Evolutionary conservation across 2,113 vertebrate genomes (phyloP).

Genomic region (Macaca nemestrina): DNA sequence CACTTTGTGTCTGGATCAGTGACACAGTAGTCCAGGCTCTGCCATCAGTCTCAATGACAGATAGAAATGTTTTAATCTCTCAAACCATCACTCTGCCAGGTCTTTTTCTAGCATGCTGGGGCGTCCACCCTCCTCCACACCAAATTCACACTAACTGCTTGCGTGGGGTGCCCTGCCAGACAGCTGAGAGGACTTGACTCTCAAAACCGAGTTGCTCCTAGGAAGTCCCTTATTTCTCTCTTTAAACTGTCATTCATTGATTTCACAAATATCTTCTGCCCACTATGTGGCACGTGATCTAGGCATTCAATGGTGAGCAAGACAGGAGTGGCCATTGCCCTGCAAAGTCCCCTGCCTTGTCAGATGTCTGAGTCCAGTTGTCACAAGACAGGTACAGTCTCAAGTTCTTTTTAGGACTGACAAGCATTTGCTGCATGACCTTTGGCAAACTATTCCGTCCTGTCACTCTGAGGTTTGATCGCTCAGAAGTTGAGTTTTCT

Average conservation of each 20-base stretch:
- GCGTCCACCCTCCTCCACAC: rapidly evolving
- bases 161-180: neutral
- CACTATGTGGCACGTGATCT: neutral
- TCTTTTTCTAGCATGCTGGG: neutral
- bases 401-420: neutral
- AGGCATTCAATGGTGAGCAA: neutral
- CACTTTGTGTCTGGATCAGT: neutral
- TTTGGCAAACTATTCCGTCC: neutral
- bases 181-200: neutral
- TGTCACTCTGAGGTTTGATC: neutral
- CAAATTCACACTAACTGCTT: neutral
- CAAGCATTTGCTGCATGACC: neutral
- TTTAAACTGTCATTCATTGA: neutral
- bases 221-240: neutral
- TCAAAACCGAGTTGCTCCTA: neutral
- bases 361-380: neutral
- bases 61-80: neutral
- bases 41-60: neutral
- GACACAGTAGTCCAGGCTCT: neutral
- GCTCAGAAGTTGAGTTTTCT: neutral
- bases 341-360: neutral
- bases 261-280: neutral
- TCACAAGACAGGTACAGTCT: neutral
- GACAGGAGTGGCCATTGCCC: neutral
- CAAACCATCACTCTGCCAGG: neutral